Conservation (phyloP, 2,113 vertebrate genomes). For the Heterocephalus glaber region DNA sequence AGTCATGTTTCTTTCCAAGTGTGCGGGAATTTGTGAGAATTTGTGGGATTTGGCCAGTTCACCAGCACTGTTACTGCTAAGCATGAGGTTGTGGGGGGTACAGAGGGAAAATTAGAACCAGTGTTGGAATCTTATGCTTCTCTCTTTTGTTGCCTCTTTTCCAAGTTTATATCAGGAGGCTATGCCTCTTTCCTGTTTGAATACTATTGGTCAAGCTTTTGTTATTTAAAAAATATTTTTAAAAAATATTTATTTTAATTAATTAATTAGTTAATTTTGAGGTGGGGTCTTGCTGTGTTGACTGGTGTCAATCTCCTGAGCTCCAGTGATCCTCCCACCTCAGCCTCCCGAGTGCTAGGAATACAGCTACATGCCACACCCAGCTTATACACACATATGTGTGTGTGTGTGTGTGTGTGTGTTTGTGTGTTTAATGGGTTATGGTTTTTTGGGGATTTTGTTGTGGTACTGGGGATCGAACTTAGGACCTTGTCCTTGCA, state of each 20-base stretch:
- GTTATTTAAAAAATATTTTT: not conserved
- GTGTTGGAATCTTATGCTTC: not conserved
- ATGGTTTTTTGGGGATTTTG: too few species aligned
- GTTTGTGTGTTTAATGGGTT: not conserved
- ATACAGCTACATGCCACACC: not conserved
- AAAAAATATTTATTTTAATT: not conserved
- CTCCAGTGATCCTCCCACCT: not conserved
- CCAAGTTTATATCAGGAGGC: not conserved
- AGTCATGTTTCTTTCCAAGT: not conserved
- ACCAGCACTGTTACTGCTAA: not conserved
- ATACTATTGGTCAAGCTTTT: not conserved
- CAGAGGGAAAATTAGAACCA: not conserved
- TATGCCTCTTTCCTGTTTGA: not conserved
- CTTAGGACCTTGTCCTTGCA: too few species aligned
- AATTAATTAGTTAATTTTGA: not conserved
- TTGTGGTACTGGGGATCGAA: too few species aligned
- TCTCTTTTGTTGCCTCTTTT: not conserved
- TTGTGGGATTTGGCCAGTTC: not conserved
- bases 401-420: not conserved
- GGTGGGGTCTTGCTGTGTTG: not conserved
- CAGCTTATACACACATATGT: not conserved
- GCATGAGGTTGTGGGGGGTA: not conserved
- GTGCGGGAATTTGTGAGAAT: conserved; percentile 39
- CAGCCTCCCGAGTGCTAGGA: not conserved
- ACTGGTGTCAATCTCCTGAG: not conserved